A percentile compares a stretch with the other conserved stretches of the same genome.
These are phyloP conservation scores for Rhinichthys klamathensis DNA, from an alignment of 2,113 vertebrate species.

Conservation along the genomic window DNA sequence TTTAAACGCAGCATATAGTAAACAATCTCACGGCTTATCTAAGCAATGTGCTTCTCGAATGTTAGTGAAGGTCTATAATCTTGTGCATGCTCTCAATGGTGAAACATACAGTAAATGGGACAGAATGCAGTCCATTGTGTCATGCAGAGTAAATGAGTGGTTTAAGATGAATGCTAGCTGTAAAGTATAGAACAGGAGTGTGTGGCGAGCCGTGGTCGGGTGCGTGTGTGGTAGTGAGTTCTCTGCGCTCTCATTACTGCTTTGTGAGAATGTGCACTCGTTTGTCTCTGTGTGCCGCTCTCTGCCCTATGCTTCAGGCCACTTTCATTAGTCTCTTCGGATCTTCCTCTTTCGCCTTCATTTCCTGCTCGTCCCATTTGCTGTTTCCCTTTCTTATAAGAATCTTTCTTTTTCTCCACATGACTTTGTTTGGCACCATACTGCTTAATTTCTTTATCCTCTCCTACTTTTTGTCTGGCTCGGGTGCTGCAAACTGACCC, in stretches of 20 bases:
- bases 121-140: conserved; percentile 1
- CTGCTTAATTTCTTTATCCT: conserved; percentile 10
- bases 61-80: neutral
- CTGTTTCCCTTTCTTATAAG: conserved; percentile 16
- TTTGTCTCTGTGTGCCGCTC: conserved; percentile 42
- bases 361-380: conserved; percentile 27
- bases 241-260: conserved; percentile 49
- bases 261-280: conserved; percentile 30
- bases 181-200: conserved; percentile 22
- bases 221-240: conserved; percentile 41
- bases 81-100: neutral
- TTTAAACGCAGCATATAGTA: neutral
- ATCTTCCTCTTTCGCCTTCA: conserved; percentile 20
- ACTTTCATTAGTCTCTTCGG: conserved; percentile 43
- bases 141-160: conserved; percentile 6
- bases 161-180: conserved; percentile 15
- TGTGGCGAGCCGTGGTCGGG: neutral
- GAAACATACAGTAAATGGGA: neutral
- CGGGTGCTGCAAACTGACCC: neutral
- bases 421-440: neutral
- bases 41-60: neutral
- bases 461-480: neutral
- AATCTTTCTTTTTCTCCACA: neutral
- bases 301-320: conserved; percentile 45
- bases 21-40: neutral